Evolutionary conservation across 2,888 invertebrate genomes (phyloP), one percentile per base, ranked within the genome.

Genomic region (Megaustenia siamemsis): DNA sequence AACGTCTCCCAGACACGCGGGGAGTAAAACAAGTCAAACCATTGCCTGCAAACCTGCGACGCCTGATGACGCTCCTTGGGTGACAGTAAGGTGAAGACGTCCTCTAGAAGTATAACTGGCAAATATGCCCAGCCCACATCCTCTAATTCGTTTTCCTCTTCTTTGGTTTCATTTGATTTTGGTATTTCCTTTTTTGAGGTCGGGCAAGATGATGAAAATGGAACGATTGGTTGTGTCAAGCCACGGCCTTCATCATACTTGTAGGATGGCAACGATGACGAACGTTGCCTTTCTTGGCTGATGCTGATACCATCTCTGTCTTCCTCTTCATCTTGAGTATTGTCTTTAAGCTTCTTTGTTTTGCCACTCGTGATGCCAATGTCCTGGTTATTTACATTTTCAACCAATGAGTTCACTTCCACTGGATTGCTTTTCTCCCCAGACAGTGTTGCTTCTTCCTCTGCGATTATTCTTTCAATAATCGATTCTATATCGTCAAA

Each of bases 21-120:
- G 43, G 97, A 95, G 91, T 96, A 95, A 92, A 97, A 97, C 6
- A 96, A 96, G 18, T 91, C 86, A 84, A 92, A 90, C 93, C 93
- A 93, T 21, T 87, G 86, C 21, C 87, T 73, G 83, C 93, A 93
- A 5, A 92, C 97, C 91, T 96, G 94, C 80, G 97, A 97, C 0
- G 96, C 96, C 89, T 86, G 96, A 91, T 97, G 97, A 43, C 96
- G 95, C 89, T 97, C 96, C 73, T 95, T 95, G 63, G 96, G 95
- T 0, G 95, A 95, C 69, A 97, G 94, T 90, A 96, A 95, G 0
- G 96, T 94, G 92, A 96, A 97, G 83, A 97, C 95, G 91, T 96
- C 95, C 92, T 97, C 97, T 66, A 97, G 93, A 3, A 97, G 91
- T 40, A 97, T 94, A 90, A 97, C 96, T 0, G 97, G 97, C 24